These are phyloP conservation scores for Poeciliopsis presidionis DNA, from an alignment of 2,797 vertebrate species.

Conservation along the genomic window DNA sequence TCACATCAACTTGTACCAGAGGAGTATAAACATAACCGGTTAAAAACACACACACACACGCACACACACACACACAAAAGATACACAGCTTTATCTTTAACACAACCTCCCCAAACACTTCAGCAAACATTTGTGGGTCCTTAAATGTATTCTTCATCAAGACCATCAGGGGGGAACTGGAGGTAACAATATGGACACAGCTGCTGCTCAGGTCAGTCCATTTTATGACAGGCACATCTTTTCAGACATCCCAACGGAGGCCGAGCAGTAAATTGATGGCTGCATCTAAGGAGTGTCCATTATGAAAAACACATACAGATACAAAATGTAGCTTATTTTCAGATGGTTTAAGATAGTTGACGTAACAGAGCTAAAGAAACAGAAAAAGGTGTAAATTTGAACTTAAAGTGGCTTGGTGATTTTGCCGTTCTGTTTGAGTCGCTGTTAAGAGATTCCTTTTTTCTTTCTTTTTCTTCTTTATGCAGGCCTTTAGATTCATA, in stretches of 20 bases:
- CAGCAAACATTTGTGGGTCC: slow-evolving; percentile 27
- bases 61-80: slow-evolving; percentile 20
- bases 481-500: slow-evolving; percentile 11
- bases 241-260: slow-evolving; percentile 22
- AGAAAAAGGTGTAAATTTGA: slow-evolving; percentile 24
- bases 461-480: slow-evolving; percentile 4
- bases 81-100: slow-evolving; percentile 26
- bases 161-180: slow-evolving; percentile 68
- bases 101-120: slow-evolving; percentile 15
- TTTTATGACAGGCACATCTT: slow-evolving; percentile 63
- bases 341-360: background rate
- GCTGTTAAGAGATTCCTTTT: slow-evolving; percentile 17
- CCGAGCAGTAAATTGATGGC: slow-evolving; percentile 12
- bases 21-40: slow-evolving; percentile 20
- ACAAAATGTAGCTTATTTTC: slow-evolving; percentile 15
- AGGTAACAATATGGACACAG: slow-evolving; percentile 70
- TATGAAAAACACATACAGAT: slow-evolving; percentile 3
- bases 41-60: slow-evolving; percentile 6
- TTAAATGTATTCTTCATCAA: slow-evolving; percentile 69
- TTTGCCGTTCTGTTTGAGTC: slow-evolving; percentile 17
- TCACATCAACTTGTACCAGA: background rate
- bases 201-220: slow-evolving; percentile 55
- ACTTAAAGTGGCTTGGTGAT: slow-evolving; percentile 18
- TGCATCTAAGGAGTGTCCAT: background rate
- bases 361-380: slow-evolving; percentile 25